Percentiles rank a stretch among this genome's conserved stretches.
Conservation (phyloP, 2,113 vertebrate species). For the Corythaeola cristata region DNA sequence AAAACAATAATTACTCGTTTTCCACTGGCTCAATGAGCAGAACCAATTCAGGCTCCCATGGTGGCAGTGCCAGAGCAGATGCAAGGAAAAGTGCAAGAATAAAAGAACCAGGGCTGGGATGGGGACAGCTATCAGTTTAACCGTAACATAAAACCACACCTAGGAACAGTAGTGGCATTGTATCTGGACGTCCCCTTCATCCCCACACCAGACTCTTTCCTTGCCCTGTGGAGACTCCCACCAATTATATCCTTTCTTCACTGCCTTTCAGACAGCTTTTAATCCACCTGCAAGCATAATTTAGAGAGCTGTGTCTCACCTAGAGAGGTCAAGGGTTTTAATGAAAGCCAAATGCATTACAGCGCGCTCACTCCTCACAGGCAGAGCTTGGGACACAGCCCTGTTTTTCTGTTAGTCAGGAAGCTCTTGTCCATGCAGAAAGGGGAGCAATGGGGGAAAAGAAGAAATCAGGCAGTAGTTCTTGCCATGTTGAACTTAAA, state of each 20-base stretch:
- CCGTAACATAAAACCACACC: neutral
- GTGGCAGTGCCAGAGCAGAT: neutral
- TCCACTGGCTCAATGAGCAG: neutral
- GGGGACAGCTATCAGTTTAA: neutral
- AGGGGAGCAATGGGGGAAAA: neutral
- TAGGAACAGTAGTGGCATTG: neutral
- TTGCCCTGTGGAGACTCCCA: neutral
- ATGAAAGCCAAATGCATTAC: neutral
- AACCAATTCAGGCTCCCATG: neutral
- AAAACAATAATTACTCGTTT: neutral
- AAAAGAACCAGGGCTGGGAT: neutral
- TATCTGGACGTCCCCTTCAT: neutral
- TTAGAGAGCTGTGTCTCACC: neutral
- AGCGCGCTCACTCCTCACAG: neutral
- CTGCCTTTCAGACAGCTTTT: neutral
- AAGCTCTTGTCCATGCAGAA: neutral
- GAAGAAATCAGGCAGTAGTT: neutral
- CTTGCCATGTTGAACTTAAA: neutral
- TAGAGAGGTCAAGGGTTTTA: neutral
- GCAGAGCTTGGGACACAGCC: neutral
- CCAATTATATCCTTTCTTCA: neutral
- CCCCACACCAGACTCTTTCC: neutral
- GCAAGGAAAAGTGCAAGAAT: neutral
- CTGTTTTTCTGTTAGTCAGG: neutral
- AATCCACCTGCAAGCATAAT: constrained; percentile 24